Evolutionary conservation across 2,888 invertebrate species (phyloP), one percentile per base, ranked within the genome.

Genomic region (Schizaphis graminum): DNA sequence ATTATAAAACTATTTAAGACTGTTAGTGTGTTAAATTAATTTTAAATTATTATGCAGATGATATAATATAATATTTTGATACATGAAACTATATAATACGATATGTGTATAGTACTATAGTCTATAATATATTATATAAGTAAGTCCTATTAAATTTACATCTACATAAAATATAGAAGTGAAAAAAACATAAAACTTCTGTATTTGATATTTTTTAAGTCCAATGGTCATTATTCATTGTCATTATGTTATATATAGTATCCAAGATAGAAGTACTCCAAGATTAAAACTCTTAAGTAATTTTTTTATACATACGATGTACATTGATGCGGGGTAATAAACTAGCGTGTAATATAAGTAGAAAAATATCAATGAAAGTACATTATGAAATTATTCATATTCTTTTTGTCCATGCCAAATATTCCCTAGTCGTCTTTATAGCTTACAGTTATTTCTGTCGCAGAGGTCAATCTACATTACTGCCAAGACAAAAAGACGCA

Each of bases 391-490:
- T 91, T 56, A 56, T 91, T 57, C 86, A 57, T 92, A 87, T 92
- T 93, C 88, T 93, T 93, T 89, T 89, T 44, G 41, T 93, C 92
- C 92, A 56, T 88, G 92, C 92, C 92, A 92, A 88, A 92, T 93
- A 77, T 77, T 77, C 53, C 67, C 53, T 92, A 88, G 88, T 89
- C 88, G 67, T 67, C 92, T 88, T 88, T 87, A 92, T 67, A 44
- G 88, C 92, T 77, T 77, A 77, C 67, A 24, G 92, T 89, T 93
- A 93, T 93, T 93, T 93, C 88, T 49, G 92, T 93, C 88, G 11
- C 88, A 77, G 92, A 87, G 61, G 92, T 92, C 92, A 61, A 67
- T 91, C 67, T 77, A 67, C 49, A 13, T 49, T 84, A 67, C 49
- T 92, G 92, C 92, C 92, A 88, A 92, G 53, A 77, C 67, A 44